phyloP scores from a whole-genome alignment of 2,797 vertebrate species.

The Pangasius krempfi region DNA sequence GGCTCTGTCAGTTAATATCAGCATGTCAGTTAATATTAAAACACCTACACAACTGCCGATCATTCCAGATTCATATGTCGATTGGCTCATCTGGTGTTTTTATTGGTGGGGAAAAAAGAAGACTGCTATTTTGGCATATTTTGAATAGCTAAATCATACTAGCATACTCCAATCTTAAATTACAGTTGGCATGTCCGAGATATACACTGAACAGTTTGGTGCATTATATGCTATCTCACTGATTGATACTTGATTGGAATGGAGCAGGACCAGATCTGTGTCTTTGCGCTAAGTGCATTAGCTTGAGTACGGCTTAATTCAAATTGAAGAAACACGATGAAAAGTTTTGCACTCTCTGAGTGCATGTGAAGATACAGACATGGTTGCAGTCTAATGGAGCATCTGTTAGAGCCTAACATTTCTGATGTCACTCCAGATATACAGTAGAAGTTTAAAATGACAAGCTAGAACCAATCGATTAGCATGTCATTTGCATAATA shows the following conservation, averaged over 20 bases:
- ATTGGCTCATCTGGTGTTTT: background rate
- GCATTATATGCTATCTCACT: background rate
- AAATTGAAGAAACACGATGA: background rate
- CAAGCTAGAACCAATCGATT: background rate
- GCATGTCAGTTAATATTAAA: background rate
- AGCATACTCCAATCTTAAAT: background rate
- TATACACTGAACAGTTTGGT: background rate
- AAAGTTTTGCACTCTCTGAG: conserved; percentile 22
- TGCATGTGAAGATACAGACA: background rate
- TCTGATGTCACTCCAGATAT: background rate
- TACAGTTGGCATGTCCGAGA: background rate
- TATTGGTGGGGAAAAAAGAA: background rate
- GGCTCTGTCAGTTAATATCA: background rate
- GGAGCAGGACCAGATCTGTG: too few relatives aligned
- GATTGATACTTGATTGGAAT: background rate
- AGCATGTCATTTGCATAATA: background rate
- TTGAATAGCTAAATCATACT: background rate
- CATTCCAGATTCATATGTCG: background rate
- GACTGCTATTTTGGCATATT: background rate
- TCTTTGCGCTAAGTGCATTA: background rate
- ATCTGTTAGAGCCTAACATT: background rate
- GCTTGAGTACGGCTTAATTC: background rate
- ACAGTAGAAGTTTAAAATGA: background rate
- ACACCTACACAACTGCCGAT: background rate
- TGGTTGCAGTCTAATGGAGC: background rate